phyloP scores from a whole-genome alignment of 1,140 invertebrate species.

The Bathynomus jamesi region DNA sequence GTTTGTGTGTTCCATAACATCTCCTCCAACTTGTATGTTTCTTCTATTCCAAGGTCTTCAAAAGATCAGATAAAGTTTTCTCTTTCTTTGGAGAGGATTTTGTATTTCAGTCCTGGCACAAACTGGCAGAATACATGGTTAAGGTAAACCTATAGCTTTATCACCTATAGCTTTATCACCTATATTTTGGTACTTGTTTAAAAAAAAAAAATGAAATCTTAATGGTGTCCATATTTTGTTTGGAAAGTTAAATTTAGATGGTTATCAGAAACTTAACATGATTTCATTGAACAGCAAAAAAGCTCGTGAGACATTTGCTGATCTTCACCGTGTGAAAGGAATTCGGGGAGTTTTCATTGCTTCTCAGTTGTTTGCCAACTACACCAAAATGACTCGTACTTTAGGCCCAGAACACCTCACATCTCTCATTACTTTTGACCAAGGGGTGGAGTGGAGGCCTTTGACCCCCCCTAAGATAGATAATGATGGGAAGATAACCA shows the following conservation, averaged over 20 bases:
- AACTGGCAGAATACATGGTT: conserved; percentile 74
- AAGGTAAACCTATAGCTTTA: conserved; percentile 52
- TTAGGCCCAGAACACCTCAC: conserved; percentile 64
- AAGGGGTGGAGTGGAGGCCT: conserved; percentile 69
- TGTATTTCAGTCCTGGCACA: conserved; percentile 72
- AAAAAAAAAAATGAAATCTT: not conserved
- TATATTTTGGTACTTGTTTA: not conserved
- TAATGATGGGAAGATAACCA: conserved; percentile 55
- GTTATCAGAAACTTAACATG: not conserved
- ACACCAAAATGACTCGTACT: conserved; percentile 40
- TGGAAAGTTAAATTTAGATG: too few species aligned
- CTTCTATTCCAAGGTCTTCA: conserved; percentile 40
- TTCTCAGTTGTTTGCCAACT: conserved; percentile 57
- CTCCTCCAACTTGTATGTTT: conserved; percentile 64
- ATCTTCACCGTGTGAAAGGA: conserved; percentile 78
- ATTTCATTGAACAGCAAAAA: conserved; percentile 42
- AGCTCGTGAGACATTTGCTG: conserved; percentile 72
- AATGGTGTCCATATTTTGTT: not conserved
- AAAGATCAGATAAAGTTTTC: conserved; percentile 52
- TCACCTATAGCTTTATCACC: conserved; percentile 35
- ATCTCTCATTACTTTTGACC: conserved; percentile 79
- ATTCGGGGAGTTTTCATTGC: conserved; percentile 81
- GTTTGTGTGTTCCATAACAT: conserved; percentile 72
- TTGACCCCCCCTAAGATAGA: conserved; percentile 60
- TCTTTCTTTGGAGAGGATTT: conserved; percentile 68